These are phyloP conservation scores for Mormyrus lacerda DNA, from an alignment of 2,113 vertebrate genomes.

Conservation along the genomic window DNA sequence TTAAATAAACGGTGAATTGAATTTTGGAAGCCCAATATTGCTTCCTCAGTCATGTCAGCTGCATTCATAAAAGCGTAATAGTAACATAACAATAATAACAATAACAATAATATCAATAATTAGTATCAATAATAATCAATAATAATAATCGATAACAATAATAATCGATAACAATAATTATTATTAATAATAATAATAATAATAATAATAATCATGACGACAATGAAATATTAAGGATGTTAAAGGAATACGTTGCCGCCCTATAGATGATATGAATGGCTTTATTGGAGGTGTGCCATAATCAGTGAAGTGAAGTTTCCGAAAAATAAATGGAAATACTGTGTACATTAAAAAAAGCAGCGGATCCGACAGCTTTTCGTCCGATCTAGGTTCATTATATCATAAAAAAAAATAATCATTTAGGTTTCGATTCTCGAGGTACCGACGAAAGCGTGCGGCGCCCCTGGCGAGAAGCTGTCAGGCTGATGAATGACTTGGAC, in stretches of 20 bases:
- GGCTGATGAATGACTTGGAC: slow-evolving; percentile 52
- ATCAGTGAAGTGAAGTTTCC: background rate
- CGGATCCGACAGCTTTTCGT: background rate
- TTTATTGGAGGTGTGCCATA: background rate
- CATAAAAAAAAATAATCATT: slow-evolving; percentile 10
- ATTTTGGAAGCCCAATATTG: background rate
- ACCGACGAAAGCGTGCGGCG: background rate
- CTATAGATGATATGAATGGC: background rate
- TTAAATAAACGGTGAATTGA: background rate
- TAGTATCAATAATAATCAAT: background rate
- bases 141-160: background rate
- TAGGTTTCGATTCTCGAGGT: background rate
- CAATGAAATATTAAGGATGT: background rate
- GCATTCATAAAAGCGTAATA: background rate
- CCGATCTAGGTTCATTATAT: slow-evolving; percentile 6
- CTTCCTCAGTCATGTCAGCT: background rate
- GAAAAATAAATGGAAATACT: background rate
- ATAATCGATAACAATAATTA: background rate
- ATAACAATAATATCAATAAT: background rate
- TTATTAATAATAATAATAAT: background rate
- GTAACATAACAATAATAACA: background rate
- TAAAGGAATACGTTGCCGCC: background rate
- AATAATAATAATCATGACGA: background rate
- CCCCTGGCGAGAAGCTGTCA: slow-evolving; percentile 47
- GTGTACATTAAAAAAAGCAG: background rate